Base-by-base conservation (phyloP, 2,113 vertebrate genomes). In the Hirundichthys speculiger region DNA sequence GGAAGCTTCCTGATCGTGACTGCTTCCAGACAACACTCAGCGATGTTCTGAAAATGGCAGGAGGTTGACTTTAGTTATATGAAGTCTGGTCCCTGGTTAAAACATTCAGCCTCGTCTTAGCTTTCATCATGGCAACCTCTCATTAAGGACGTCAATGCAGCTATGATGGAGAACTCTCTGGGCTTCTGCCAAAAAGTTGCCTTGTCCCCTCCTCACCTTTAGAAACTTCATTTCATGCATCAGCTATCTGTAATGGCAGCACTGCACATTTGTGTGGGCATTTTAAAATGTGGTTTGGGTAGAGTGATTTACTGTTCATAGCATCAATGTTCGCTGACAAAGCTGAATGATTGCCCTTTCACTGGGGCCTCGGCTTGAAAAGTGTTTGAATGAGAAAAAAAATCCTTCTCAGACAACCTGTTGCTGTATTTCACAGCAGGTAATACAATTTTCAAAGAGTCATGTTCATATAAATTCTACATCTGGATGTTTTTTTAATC, bases 181-280 rank as follows among this genome's bases (percentile, higher is more conserved):
- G 22, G 16, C 16, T 60, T 54, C 53, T 62, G 47, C 58, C 73
- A 22, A 71, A 69, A 77, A 55, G 20, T 74, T 75, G 38, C 42
- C 60, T 13, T 21, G 42, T 51, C n/a, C 16, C 24, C 43, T 58
- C 27, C 43, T n/a, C 49, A 65, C 52, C 54, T 59, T 50, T 14
- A 51, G 51, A 21, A 77, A 82, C 66, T 71, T 77, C 55, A 86
- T 86, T 86, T 87, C 83, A 87, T 45, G 87, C 85, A 71, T 64
- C 73, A 67, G 19, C 54, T 79, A 10, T 22, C 82, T 84, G 54
- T 63, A 72, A 80, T 59, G 65, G 55, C 25, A 27, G 40, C 60
- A 16, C 49, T 51, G 58, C 45, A 52, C 59, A 53, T 22, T 68
- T 52, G 41, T 66, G 50, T 2, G 2, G 11, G 42, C 51, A 38